Evolutionary conservation across 2,797 vertebrate species (phyloP).

Genomic region (Sitta carolinensis): DNA sequence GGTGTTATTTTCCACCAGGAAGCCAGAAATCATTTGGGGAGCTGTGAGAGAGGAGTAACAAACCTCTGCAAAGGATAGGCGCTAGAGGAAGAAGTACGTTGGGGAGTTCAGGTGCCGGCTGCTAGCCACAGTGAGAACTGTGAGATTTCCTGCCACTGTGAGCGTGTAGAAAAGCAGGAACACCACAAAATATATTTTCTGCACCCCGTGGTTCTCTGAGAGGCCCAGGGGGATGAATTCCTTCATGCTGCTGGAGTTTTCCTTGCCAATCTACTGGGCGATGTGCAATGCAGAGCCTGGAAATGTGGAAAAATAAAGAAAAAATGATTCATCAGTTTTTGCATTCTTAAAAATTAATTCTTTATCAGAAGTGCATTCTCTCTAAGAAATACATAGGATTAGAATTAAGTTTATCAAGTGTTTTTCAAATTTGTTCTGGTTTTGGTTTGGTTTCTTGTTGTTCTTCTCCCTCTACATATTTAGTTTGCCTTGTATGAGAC

Average conservation of each 20-base stretch:
- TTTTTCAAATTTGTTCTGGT: rapidly evolving
- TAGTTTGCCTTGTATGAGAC: not conserved
- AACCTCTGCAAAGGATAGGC: conserved; percentile 53
- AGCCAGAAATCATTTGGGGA: conserved; percentile 43
- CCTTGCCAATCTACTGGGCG: not conserved
- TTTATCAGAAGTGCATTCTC: not conserved
- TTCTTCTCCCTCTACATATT: not conserved
- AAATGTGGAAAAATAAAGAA: not conserved
- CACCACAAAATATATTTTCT: not conserved
- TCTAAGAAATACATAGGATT: not conserved
- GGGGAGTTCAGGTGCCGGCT: conserved; percentile 14
- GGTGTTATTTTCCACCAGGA: conserved; percentile 31
- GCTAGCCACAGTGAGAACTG: not conserved
- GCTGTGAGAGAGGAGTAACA: conserved; percentile 43
- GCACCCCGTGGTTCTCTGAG: not conserved
- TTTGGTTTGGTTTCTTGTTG: not conserved
- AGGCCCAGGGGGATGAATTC: conserved; percentile 23
- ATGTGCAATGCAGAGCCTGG: not conserved
- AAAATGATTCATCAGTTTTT: not conserved
- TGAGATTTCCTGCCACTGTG: conserved; percentile 6
- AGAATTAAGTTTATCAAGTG: not conserved
- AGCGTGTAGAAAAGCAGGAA: not conserved
- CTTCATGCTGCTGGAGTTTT: not conserved
- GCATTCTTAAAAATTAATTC: not conserved
- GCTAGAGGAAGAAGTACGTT: conserved; percentile 62